A percentile compares a stretch with the other conserved stretches of the same genome.
Conservation (phyloP, 2,797 vertebrate species). For the Trematomus bernacchii region DNA sequence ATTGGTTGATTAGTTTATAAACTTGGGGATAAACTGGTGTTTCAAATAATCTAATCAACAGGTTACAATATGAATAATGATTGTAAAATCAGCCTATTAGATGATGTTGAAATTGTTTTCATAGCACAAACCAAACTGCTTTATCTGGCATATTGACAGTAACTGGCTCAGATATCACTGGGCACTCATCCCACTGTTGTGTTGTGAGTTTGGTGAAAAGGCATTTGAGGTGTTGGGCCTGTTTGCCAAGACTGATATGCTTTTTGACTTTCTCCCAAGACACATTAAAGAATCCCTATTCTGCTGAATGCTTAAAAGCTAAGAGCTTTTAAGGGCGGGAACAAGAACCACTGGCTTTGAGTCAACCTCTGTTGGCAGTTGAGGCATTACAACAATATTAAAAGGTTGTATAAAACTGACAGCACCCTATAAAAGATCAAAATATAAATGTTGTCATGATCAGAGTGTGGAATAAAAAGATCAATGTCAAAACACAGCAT, state of each 20-base stretch:
- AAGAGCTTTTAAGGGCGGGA: slow-evolving; percentile 12
- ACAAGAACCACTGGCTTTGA: slow-evolving; percentile 7
- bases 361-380: neutral
- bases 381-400: neutral
- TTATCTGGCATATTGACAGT: neutral
- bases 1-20: neutral
- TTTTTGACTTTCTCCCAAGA: slow-evolving; percentile 42
- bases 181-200: slow-evolving; percentile 34
- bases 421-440: neutral
- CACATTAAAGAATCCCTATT: slow-evolving; percentile 27
- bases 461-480: neutral
- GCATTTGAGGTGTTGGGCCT: slow-evolving; percentile 23
- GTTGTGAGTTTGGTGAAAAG: slow-evolving; percentile 36
- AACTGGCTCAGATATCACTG: slow-evolving; percentile 37
- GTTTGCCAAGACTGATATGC: slow-evolving; percentile 26
- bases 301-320: slow-evolving; percentile 1
- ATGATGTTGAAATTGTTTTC: too few relatives aligned
- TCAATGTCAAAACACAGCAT: neutral
- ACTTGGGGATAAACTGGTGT: neutral
- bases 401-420: neutral
- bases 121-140: neutral
- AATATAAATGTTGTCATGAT: neutral
- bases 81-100: too few relatives aligned
- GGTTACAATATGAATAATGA: neutral
- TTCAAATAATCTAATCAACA: too few relatives aligned